These are phyloP conservation scores for Enteromius unitaeniatus DNA, from an alignment of 2,797 vertebrate species.

Conservation along the genomic window DNA sequence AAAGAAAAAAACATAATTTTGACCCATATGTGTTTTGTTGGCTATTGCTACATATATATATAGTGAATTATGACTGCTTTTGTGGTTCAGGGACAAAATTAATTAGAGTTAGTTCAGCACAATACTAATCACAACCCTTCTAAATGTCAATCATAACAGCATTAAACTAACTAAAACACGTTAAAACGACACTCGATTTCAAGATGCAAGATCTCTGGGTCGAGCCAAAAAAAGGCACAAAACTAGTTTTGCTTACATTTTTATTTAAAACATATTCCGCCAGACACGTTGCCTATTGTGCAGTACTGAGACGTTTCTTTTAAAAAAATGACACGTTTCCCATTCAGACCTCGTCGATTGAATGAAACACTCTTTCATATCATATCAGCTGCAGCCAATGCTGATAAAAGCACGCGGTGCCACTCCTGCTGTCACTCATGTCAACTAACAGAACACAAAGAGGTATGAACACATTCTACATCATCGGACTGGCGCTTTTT, in stretches of 20 bases:
- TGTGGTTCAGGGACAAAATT: no score
- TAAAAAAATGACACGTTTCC: background rate
- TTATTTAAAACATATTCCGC: slow-evolving; percentile 28
- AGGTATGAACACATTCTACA: slow-evolving; percentile 65
- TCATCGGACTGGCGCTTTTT: slow-evolving; percentile 75
- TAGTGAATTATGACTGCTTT: no score
- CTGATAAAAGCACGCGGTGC: background rate
- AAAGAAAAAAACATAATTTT: no score
- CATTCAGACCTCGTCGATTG: background rate
- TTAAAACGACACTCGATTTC: background rate
- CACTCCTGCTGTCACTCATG: background rate
- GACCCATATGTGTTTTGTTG: no score
- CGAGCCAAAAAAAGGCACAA: background rate
- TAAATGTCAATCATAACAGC: background rate
- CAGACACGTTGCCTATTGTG: slow-evolving; percentile 25
- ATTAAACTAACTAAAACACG: background rate
- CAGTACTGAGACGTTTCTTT: slow-evolving; percentile 3
- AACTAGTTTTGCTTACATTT: background rate
- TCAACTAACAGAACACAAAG: slow-evolving; percentile 32
- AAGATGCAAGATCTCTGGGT: no score
- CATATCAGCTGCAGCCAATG: background rate
- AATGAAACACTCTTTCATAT: background rate
- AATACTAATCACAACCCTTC: background rate
- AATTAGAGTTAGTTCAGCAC: background rate
- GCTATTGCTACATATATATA: no score